Evolutionary conservation across 2,113 vertebrate species (phyloP), one percentile per base, ranked within the genome.

Genomic region (Tricholaema leucomelas): DNA sequence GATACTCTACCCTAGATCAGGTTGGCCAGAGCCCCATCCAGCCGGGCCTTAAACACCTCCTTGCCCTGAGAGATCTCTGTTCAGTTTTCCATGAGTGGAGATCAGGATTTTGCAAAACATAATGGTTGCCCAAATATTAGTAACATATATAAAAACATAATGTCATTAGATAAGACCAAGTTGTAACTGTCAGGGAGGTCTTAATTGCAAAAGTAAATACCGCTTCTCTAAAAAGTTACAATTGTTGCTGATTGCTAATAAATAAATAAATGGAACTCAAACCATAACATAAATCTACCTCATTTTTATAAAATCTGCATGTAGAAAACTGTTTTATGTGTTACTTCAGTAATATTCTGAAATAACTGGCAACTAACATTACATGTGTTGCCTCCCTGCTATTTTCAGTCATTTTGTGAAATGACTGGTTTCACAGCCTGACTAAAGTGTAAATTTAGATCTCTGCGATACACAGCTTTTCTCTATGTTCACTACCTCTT

Each of bases 351-450:
- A 80, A 77, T 66, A 92, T 83, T 13, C 15, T 76, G 38, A 90
- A 92, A 73, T 73, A 95, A 82, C 55, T 61, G 59, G 40, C 58
- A 87, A 82, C 50, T 79, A 82, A 28, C 12, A 59, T 73, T 48
- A 85, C 63, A 15, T 76, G 55, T 44, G 46, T 70, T 82, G 31
- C 69, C n/a, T 80, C 59, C 79, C 50, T 83, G 63, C 36, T 88
- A 71, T 95, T 94, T 93, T 91, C 80, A 86, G 83, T 86, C 58
- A 84, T 90, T 95, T 92, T 83, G 52, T 81, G 69, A 95, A 94
- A 91, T 91, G 31, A 86, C 60, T 85, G 60, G 72, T 86, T 94
- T 88, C 56, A 52, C 44, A 71, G 8, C 77, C 56, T 78, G 80
- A 81, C 63, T 92, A 83, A 21, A 85, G 33, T 11, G 54, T 64